Conservation (phyloP, 2,797 vertebrate species). For the Enteromius mattozi region DNA sequence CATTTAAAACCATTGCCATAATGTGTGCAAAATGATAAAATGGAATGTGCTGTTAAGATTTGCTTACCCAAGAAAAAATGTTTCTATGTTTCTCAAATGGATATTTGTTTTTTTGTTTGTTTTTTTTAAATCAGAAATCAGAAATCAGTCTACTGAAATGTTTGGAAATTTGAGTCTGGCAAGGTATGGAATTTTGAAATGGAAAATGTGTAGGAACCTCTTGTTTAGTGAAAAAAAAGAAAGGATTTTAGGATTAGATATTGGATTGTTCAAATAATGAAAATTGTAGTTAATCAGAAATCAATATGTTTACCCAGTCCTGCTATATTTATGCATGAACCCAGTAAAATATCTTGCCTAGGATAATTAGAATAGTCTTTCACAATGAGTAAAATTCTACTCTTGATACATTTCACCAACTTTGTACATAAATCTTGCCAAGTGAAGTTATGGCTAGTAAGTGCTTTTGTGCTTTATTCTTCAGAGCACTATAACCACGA, state of each 20-base stretch:
- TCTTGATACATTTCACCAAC: conserved; percentile 10
- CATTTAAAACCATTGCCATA: too few species aligned
- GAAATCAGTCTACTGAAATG: too few species aligned
- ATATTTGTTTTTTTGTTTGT: neutral
- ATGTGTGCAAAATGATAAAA: too few species aligned
- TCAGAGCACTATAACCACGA: conserved; percentile 18
- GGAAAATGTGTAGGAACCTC: too few species aligned
- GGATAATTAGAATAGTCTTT: neutral
- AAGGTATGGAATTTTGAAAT: too few species aligned
- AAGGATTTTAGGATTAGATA: neutral
- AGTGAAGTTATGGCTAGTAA: conserved; percentile 7
- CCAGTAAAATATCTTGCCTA: neutral
- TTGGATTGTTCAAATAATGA: neutral
- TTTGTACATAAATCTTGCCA: neutral
- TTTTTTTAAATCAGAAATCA: too few species aligned
- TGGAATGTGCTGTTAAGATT: too few species aligned
- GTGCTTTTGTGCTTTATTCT: conserved; percentile 15
- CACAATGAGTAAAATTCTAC: neutral
- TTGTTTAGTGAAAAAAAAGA: too few species aligned
- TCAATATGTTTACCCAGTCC: neutral
- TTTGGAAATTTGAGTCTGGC: too few species aligned
- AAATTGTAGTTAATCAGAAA: conserved; percentile 1
- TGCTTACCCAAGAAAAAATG: too few species aligned
- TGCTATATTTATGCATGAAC: neutral
- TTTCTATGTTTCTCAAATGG: too few species aligned